A percentile compares a stretch with the other conserved stretches of the same genome.
Conservation (phyloP, 92 coral and sea anemone genomes). For the Parazoanthus atlanticus region DNA sequence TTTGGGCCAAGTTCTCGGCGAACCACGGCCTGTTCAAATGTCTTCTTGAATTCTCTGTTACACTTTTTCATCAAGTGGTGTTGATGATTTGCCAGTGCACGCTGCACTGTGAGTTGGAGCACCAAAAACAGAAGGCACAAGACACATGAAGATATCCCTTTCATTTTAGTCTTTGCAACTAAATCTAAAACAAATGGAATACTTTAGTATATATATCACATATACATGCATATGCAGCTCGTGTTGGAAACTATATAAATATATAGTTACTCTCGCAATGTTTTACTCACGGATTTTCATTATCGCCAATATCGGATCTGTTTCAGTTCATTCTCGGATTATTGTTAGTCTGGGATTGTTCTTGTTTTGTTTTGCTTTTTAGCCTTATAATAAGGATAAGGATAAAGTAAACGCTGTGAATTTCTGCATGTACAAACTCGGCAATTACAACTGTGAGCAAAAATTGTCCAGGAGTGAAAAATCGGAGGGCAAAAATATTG, state of each 20-base stretch:
- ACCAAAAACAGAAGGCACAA: conserved; percentile 8
- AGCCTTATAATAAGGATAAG: too few relatives aligned
- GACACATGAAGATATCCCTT: conserved; percentile 6
- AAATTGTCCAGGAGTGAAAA: too few relatives aligned
- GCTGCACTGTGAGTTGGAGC: background rate
- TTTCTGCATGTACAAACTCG: too few relatives aligned
- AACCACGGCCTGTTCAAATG: background rate
- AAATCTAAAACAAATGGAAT: background rate
- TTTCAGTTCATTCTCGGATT: too few relatives aligned
- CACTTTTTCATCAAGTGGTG: conserved; percentile 22
- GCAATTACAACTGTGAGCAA: too few relatives aligned
- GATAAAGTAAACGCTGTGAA: too few relatives aligned
- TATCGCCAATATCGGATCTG: too few relatives aligned
- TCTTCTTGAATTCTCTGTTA: conserved; percentile 12
- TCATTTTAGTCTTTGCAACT: conserved; percentile 24
- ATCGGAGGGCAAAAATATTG: background rate
- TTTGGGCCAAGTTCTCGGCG: background rate
- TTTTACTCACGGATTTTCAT: too few relatives aligned
- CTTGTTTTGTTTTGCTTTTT: background rate
- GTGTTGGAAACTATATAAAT: too few relatives aligned
- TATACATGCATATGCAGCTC: too few relatives aligned
- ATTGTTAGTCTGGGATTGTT: background rate
- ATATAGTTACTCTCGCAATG: too few relatives aligned
- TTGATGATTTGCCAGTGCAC: conserved; percentile 13
- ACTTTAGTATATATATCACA: too few relatives aligned